Evolutionary conservation across 2,113 vertebrate species (phyloP).

Genomic region (Ptilonorhynchus violaceus): DNA sequence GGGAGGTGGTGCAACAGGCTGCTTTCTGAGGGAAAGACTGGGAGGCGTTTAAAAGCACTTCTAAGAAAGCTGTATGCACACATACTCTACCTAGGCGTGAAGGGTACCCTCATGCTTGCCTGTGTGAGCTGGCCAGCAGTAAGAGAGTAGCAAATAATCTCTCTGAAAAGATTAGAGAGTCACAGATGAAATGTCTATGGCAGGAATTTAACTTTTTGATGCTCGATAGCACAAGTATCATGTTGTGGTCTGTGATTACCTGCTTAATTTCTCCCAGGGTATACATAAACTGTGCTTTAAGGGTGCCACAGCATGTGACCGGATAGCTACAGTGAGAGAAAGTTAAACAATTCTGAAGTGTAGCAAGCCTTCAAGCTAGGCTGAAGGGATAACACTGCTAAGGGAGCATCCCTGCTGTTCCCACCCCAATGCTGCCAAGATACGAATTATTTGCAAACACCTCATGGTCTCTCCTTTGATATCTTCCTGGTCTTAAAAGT

Average conservation of each 20-base stretch:
- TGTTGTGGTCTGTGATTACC: not conserved
- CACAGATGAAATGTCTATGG: not conserved
- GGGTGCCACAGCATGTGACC: not conserved
- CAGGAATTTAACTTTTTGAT: not conserved
- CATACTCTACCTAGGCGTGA: not conserved
- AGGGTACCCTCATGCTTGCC: not conserved
- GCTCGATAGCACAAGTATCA: not conserved
- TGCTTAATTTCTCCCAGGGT: not conserved
- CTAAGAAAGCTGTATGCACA: not conserved
- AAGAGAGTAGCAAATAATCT: not conserved
- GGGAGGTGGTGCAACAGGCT: not conserved
- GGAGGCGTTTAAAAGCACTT: not conserved
- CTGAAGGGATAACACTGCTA: not conserved
- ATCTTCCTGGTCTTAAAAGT: not conserved
- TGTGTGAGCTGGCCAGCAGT: not conserved
- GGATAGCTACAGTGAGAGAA: not conserved
- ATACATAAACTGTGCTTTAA: not conserved
- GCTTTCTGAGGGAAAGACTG: not conserved
- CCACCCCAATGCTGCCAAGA: not conserved
- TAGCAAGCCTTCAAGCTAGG: not conserved
- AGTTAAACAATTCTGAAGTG: not conserved
- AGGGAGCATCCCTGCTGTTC: not conserved
- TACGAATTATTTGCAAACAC: not conserved
- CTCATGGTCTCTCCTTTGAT: not conserved
- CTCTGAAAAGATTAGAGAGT: not conserved